These are phyloP conservation scores for Porites rus DNA, from an alignment of 92 coral and sea anemone genomes.

Conservation along the genomic window DNA sequence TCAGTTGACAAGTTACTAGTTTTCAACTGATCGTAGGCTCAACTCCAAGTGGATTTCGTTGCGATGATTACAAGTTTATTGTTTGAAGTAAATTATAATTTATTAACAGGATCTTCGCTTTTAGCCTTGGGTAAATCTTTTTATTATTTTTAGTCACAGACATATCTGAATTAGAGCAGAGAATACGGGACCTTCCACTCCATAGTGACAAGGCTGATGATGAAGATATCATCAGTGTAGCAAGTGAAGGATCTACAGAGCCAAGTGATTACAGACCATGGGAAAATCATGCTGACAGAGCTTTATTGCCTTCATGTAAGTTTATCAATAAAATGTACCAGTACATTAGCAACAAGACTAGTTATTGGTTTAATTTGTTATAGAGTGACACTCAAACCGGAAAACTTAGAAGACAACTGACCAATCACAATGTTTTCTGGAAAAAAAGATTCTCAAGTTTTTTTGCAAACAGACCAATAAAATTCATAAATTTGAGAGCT, in stretches of 20 bases:
- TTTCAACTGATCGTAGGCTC: no score
- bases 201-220: constrained; percentile 53
- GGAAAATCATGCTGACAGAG: constrained; percentile 76
- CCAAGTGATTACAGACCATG: constrained; percentile 88
- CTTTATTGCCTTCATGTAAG: constrained; percentile 91
- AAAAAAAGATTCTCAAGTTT: no score
- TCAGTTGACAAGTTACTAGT: no score
- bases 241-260: constrained; percentile 62
- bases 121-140: background rate
- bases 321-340: background rate
- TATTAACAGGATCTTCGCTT: no score
- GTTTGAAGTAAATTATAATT: no score
- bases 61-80: no score
- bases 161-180: constrained; percentile 92
- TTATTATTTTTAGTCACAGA: constrained; percentile 70
- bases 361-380: no score
- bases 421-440: no score
- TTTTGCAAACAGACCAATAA: no score
- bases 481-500: no score
- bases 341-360: background rate
- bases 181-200: constrained; percentile 85
- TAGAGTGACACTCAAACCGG: background rate
- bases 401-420: no score
- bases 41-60: no score
- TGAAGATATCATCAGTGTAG: constrained; percentile 40